These are phyloP conservation scores for Protodeltote pygarga DNA, from an alignment of 2,888 invertebrate species.

Conservation along the genomic window DNA sequence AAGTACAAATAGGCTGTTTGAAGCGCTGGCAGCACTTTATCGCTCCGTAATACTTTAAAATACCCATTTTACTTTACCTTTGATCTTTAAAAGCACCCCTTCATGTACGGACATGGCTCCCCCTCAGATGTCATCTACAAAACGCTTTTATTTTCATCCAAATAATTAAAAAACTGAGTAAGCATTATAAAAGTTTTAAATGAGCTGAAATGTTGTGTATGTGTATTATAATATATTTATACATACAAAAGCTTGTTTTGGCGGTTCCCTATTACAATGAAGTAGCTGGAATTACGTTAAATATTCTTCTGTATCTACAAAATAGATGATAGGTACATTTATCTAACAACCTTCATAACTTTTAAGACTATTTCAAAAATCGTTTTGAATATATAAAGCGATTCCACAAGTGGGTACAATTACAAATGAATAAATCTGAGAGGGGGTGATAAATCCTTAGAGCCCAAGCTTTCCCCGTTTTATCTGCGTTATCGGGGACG, in stretches of 20 bases:
- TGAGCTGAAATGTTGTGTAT: too few relatives aligned
- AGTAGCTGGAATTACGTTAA: conserved; percentile 6
- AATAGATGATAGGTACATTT: not conserved
- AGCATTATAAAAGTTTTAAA: conserved; percentile 3
- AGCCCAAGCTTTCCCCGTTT: conserved; percentile 34
- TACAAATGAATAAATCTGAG: conserved; percentile 47
- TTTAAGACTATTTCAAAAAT: conserved; percentile 9
- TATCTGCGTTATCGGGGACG: conserved; percentile 52
- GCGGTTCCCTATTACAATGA: too few relatives aligned
- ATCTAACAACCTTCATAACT: not conserved
- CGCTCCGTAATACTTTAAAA: conserved; percentile 40
- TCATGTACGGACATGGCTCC: conserved; percentile 34
- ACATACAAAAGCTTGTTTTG: too few relatives aligned
- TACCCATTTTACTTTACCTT: conserved; percentile 50
- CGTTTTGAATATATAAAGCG: conserved; percentile 9
- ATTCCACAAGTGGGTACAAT: conserved; percentile 45
- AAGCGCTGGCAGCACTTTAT: conserved; percentile 40
- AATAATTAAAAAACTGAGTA: conserved; percentile 26
- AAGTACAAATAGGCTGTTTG: too few relatives aligned
- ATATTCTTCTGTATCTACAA: too few relatives aligned
- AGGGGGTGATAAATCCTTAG: conserved; percentile 41
- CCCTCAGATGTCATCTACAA: conserved; percentile 42
- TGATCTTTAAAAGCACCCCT: conserved; percentile 55
- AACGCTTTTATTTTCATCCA: conserved; percentile 33
- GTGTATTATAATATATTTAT: too few relatives aligned